A percentile compares a stretch with the other conserved stretches of the same genome.
These are phyloP conservation scores for Sylvietta virens DNA, from an alignment of 2,113 vertebrate species.

Conservation along the genomic window DNA sequence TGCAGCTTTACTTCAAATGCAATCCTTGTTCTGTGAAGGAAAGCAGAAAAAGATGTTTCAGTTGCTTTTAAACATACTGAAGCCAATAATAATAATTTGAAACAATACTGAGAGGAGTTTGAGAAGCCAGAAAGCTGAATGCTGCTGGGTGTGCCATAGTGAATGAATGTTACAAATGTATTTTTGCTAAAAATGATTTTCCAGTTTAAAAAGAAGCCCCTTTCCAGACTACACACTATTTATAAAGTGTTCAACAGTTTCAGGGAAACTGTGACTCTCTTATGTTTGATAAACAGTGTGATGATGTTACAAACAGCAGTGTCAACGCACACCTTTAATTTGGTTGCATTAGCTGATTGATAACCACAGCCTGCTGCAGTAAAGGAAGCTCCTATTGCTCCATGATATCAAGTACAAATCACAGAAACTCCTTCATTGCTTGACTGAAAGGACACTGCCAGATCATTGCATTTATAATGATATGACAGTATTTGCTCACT, in stretches of 20 bases:
- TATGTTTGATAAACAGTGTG: constrained; percentile 41
- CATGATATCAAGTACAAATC: not conserved
- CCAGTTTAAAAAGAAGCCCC: not conserved
- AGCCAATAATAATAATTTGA: constrained; percentile 2
- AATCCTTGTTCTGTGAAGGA: constrained; percentile 85
- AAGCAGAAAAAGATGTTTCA: constrained; percentile 60
- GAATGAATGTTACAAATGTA: not conserved
- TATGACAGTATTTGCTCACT: not conserved
- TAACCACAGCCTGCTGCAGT: not conserved
- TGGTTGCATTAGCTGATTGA: not conserved
- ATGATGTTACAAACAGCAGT: constrained; percentile 18
- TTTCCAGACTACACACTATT: not conserved
- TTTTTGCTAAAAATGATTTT: not conserved
- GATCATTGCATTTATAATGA: not conserved
- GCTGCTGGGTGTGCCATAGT: not conserved
- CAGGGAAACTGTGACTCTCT: constrained; percentile 3
- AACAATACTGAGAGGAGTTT: constrained; percentile 33
- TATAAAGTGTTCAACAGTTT: not conserved
- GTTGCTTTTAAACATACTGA: constrained; percentile 16
- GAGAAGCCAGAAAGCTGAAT: constrained; percentile 37
- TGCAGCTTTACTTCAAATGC: constrained; percentile 97
- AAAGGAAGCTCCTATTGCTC: not conserved
- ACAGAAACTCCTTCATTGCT: not conserved
- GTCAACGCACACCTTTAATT: constrained; percentile 18
- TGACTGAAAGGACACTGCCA: not conserved